These are phyloP conservation scores for Muntiacus reevesi DNA, from an alignment of 2,113 vertebrate species.

Conservation along the genomic window DNA sequence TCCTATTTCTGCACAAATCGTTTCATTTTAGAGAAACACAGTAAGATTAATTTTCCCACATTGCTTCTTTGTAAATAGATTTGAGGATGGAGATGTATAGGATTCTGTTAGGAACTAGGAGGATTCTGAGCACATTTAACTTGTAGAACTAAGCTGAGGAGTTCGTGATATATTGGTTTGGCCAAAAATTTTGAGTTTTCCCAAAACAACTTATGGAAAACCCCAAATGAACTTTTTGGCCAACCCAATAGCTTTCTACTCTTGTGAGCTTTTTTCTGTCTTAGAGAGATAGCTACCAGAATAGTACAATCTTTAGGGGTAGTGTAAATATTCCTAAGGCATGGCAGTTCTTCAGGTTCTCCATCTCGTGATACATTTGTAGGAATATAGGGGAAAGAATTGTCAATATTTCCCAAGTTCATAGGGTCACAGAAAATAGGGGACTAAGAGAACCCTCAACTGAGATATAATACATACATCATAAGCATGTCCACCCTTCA, in stretches of 20 bases:
- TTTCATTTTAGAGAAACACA: slow-evolving; percentile 31
- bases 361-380: neutral
- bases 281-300: neutral
- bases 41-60: neutral
- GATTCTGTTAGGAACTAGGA: neutral
- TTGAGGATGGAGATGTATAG: neutral
- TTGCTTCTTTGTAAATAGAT: neutral
- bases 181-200: neutral
- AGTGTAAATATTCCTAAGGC: neutral
- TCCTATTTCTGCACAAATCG: neutral
- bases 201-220: neutral
- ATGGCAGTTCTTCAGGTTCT: neutral
- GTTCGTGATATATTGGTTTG: neutral
- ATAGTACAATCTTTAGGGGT: neutral
- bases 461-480: neutral
- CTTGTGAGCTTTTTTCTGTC: neutral
- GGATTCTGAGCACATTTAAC: neutral
- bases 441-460: neutral
- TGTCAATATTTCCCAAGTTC: neutral
- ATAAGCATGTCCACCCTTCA: neutral
- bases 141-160: neutral
- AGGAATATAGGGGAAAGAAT: neutral
- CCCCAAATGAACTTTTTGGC: neutral
- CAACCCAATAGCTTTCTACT: neutral
- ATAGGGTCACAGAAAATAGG: neutral